A percentile compares a stretch with the other conserved stretches of the same genome.
Conservation (phyloP, 23 tunicate species). For the Styela plicata region DNA sequence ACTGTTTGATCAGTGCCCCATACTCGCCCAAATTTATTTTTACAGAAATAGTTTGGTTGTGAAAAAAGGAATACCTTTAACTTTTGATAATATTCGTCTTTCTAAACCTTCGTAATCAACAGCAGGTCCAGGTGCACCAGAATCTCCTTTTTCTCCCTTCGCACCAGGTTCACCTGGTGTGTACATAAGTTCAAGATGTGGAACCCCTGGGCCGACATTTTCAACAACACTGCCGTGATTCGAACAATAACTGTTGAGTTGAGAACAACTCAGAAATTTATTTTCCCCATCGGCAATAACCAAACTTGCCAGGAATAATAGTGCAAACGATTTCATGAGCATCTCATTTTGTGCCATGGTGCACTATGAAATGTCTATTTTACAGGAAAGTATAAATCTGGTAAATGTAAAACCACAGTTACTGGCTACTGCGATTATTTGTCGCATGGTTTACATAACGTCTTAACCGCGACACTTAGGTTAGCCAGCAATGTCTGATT, state of each 20-base stretch:
- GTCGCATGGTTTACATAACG: no score
- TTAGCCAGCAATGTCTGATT: no score
- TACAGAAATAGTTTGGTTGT: no score
- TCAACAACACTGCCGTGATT: background rate
- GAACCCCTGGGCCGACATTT: background rate
- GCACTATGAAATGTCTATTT: no score
- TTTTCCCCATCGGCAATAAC: background rate
- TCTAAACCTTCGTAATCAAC: background rate
- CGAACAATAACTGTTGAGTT: background rate
- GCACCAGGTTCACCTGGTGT: background rate
- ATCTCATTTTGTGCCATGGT: no score
- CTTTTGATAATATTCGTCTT: background rate
- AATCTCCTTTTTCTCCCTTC: background rate
- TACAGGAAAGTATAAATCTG: no score
- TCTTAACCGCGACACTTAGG: no score
- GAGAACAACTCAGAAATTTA: background rate
- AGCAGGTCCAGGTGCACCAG: background rate
- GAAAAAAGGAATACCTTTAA: no score
- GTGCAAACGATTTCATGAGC: background rate
- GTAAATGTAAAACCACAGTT: no score
- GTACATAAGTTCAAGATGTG: background rate
- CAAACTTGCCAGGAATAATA: background rate
- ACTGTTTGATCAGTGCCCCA: no score
- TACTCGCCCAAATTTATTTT: no score
- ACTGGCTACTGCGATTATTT: no score